Conservation (phyloP, 2,888 invertebrate species). For the Dioctria rufipes region DNA sequence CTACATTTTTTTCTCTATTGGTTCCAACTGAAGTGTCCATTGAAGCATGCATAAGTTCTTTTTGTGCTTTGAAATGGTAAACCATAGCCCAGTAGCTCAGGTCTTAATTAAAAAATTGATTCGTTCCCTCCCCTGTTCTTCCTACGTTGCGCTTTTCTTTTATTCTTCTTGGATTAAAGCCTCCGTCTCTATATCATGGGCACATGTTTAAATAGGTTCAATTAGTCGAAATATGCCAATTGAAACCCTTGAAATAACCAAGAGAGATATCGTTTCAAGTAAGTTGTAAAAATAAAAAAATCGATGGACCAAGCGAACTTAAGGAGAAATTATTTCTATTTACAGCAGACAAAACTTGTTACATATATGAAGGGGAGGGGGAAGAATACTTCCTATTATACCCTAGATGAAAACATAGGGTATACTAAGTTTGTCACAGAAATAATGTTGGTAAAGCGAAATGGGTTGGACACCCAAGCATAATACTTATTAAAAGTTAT, state of each 20-base stretch:
- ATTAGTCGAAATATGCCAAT: conserved; percentile 7
- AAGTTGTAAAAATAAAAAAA: neutral
- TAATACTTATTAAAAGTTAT: too few relatives aligned
- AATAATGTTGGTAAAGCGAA: too few relatives aligned
- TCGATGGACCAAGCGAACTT: too few relatives aligned
- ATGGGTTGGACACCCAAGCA: too few relatives aligned
- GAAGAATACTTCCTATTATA: neutral
- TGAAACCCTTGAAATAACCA: conserved; percentile 4
- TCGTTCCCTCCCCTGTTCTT: neutral
- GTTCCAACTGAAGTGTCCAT: conserved; percentile 41
- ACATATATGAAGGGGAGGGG: neutral
- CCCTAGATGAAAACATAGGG: too few relatives aligned
- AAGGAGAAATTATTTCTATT: neutral
- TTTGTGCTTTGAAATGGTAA: conserved; percentile 33
- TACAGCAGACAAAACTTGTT: neutral
- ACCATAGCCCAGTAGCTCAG: neutral
- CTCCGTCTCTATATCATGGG: neutral
- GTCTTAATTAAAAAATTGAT: conserved; percentile 45
- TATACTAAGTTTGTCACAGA: too few relatives aligned
- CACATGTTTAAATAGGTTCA: neutral
- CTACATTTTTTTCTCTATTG: conserved; percentile 12
- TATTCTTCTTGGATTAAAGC: neutral
- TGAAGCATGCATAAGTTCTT: conserved; percentile 50
- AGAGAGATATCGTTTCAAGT: neutral
- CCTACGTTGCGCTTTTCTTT: neutral